Base-by-base conservation (phyloP, 2,797 vertebrate species). In the Sebastes trivittatus region DNA sequence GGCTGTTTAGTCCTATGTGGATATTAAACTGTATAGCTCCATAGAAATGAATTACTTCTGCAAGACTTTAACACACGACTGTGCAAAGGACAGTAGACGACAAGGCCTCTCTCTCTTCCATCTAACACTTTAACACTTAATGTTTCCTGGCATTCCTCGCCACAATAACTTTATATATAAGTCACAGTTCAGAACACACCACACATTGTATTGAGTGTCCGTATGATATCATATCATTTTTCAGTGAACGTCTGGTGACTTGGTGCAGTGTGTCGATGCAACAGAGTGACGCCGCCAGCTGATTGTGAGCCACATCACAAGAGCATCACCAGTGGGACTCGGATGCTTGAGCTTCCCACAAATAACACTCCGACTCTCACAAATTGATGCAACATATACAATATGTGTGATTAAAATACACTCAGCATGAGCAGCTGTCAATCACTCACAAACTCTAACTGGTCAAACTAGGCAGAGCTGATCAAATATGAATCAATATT, bases 31-130 rank as follows among this genome's bases (percentile, higher is more conserved):
- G 38, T 6, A n/a, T 4, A 46, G 23, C 16, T 42, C 42, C 18
- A 18, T 1, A n/a, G 29, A 75, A 36, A 64, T 52, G 4, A 27
- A 55, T 52, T 52, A 42, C 42, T 18, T 34, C 36, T 61, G 38
- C 23, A 11, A 71, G 42, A 25, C 27, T 9, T 64, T 18, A 22
- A 23, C 30, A 62, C 42, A 46, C 16, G 14, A 46, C 11, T 36
- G 11, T 36, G 34, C 34, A 36, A 36, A 36, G 34, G 34, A 36
- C 34, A 11, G 34, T 36, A 36, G 34, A 36, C 2, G 2, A 42
- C 70, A 70, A 84, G 20, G 36, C 38, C 4, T 58, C n/a, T 65
- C 18, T 65, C 52, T 78, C 14, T 75, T 69, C 30, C 18, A 25
- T 75, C 4, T 10, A 38, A 38, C 36, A 18, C 9, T 56, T 11